phyloP scores from a whole-genome alignment of 2,113 vertebrate species.

The Danionella cerebrum region DNA sequence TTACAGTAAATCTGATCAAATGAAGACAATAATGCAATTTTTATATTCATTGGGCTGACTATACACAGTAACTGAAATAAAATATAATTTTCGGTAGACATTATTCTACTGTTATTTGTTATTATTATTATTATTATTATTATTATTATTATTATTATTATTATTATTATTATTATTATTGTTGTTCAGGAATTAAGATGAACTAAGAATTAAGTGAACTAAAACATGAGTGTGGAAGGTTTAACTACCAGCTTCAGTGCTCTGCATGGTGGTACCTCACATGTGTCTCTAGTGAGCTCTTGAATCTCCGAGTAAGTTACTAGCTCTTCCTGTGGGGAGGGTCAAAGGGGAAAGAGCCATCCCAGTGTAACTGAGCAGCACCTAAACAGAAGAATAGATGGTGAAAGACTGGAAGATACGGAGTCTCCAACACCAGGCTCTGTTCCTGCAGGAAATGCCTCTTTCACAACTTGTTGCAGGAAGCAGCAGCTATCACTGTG shows the following conservation, averaged over 20 bases:
- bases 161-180: no score
- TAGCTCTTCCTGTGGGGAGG: constrained; percentile 30
- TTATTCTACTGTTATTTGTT: no score
- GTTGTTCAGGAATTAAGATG: no score
- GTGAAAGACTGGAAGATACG: not conserved
- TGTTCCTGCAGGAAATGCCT: constrained; percentile 17
- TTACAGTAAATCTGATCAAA: no score
- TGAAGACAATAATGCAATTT: no score
- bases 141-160: no score
- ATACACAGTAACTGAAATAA: no score
- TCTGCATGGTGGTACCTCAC: constrained; percentile 8
- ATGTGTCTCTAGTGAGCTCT: constrained; percentile 20
- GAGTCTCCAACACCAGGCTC: constrained; percentile 9
- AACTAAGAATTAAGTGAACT: no score
- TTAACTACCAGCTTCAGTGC: not conserved
- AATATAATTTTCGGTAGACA: no score
- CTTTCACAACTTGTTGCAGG: not conserved
- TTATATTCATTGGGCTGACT: no score
- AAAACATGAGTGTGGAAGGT: no score
- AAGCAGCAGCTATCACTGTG: constrained; percentile 26
- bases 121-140: no score
- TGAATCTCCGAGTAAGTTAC: constrained; percentile 35
- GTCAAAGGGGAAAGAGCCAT: constrained; percentile 17
- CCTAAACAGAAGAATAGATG: constrained; percentile 1
- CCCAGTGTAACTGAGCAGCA: not conserved